These are phyloP conservation scores for Eleginops maclovinus DNA, from an alignment of 2,113 vertebrate species.

Conservation along the genomic window DNA sequence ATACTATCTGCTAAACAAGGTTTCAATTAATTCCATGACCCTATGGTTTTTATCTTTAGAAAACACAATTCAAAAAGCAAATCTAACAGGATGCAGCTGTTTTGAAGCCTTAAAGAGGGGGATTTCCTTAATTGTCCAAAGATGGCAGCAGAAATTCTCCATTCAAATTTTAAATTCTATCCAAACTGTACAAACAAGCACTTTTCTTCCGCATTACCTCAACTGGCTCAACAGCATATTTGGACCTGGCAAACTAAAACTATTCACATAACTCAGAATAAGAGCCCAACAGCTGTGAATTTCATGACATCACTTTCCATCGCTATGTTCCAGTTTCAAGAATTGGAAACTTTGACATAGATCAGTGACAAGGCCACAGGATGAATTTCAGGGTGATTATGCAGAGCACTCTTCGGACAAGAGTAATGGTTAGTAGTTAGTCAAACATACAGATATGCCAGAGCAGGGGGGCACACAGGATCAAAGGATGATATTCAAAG, in stretches of 20 bases:
- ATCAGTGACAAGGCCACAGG: constrained; percentile 10
- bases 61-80: no score
- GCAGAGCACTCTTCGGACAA: no score
- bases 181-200: constrained; percentile 44
- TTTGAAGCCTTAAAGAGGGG: not conserved
- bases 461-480: not conserved
- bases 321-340: constrained; percentile 10
- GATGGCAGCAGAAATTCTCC: constrained; percentile 25
- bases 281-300: constrained; percentile 68
- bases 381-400: constrained; percentile 19
- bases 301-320: constrained; percentile 64
- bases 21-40: not conserved
- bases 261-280: constrained; percentile 51
- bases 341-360: constrained; percentile 22
- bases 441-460: not conserved
- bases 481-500: not conserved
- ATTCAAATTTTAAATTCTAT: constrained; percentile 19
- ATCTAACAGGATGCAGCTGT: not conserved
- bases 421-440: no score
- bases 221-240: constrained; percentile 24
- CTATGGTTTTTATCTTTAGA: not conserved
- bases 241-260: constrained; percentile 52
- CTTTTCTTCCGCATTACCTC: constrained; percentile 49
- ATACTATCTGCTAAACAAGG: constrained; percentile 6
- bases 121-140: constrained; percentile 10